Percentiles rank a stretch among this genome's conserved stretches.
These are phyloP conservation scores for Dipodomys ordii DNA, from an alignment of 2,113 vertebrate genomes.

Conservation along the genomic window DNA sequence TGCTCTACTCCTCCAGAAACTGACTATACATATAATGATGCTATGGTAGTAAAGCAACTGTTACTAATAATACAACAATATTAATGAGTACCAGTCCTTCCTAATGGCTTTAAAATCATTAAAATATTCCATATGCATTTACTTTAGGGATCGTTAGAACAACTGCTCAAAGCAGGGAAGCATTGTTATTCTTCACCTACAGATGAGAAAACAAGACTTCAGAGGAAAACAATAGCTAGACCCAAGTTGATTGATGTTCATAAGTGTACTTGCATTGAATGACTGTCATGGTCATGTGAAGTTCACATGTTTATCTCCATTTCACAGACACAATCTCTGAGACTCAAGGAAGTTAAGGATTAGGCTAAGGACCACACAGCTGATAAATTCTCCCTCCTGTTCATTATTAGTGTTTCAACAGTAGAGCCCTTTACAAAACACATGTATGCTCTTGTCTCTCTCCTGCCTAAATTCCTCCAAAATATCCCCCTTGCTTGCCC, in stretches of 20 bases:
- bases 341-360: neutral
- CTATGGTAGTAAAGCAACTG: neutral
- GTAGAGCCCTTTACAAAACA: neutral
- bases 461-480: neutral
- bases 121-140: neutral
- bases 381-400: neutral
- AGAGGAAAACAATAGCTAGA: slow-evolving; percentile 4
- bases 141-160: neutral
- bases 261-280: neutral
- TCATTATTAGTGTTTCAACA: neutral
- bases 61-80: neutral
- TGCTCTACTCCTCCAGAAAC: neutral
- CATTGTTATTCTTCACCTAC: neutral
- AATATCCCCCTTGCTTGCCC: neutral
- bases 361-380: neutral
- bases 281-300: neutral
- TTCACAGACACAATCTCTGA: neutral
- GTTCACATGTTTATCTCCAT: neutral
- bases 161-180: neutral
- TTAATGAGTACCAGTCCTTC: neutral
- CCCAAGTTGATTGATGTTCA: neutral
- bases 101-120: neutral
- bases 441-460: neutral
- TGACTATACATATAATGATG: fast-evolving
- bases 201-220: neutral